Evolutionary conservation across 1,140 invertebrate species (phyloP).

Genomic region (Venustaconcha ellipsiformis): DNA sequence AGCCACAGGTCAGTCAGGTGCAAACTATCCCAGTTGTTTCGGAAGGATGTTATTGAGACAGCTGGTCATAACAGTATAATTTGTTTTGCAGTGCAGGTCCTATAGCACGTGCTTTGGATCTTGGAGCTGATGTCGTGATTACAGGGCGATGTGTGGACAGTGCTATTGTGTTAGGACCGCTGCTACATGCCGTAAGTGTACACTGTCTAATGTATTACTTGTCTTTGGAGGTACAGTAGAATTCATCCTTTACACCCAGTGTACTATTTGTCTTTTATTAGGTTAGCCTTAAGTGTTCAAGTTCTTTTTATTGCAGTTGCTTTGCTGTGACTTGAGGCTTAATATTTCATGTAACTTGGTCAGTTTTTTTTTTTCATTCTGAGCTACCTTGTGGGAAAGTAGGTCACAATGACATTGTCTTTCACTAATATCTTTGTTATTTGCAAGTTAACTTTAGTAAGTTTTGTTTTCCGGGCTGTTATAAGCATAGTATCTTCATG

Average conservation of each 20-base stretch:
- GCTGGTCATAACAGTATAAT: not conserved
- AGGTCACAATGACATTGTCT: not conserved
- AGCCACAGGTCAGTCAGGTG: no score
- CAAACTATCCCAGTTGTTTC: not conserved
- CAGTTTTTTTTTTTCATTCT: not conserved
- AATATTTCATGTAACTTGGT: not conserved
- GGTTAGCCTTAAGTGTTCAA: not conserved
- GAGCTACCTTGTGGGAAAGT: not conserved
- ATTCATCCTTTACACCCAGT: not conserved
- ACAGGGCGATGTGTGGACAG: conserved; percentile 73
- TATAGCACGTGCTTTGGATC: conserved; percentile 70
- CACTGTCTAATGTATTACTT: not conserved
- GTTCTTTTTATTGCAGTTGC: not conserved
- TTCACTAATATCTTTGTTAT: no score
- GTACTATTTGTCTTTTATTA: not conserved
- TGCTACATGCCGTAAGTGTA: conserved; percentile 67
- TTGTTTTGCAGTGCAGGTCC: conserved; percentile 67
- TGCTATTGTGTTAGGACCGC: conserved; percentile 71
- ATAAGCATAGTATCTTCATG: no score
- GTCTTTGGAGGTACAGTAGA: no score
- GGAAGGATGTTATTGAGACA: not conserved
- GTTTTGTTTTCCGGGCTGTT: no score
- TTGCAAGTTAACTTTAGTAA: no score
- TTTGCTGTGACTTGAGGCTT: not conserved
- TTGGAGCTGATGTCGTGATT: conserved; percentile 73